phyloP scores from a whole-genome alignment of 2,888 invertebrate genomes.

The Cataglyphis rosenhaueri region DNA sequence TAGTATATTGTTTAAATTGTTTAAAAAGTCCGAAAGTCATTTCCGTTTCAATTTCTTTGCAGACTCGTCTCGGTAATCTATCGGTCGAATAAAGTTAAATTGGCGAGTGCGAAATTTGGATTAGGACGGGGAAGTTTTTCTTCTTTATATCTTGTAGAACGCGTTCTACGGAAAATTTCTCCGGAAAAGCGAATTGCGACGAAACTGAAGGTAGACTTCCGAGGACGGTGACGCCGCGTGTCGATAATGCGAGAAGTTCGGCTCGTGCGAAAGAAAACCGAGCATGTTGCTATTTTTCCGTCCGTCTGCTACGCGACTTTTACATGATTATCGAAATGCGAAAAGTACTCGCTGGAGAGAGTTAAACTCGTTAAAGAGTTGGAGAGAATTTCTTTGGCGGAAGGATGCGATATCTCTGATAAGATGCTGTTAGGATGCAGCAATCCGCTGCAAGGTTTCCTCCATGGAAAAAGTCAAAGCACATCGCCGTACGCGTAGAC shows the following conservation, averaged over 20 bases:
- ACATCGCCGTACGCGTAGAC: neutral
- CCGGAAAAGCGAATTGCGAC: constrained; percentile 44
- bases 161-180: constrained; percentile 20
- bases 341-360: constrained; percentile 11
- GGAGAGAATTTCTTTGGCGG: neutral
- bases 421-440: neutral
- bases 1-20: constrained; percentile 8
- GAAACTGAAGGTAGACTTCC: constrained; percentile 1
- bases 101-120: constrained; percentile 49
- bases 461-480: neutral
- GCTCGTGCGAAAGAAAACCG: neutral
- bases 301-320: neutral
- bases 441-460: constrained; percentile 10
- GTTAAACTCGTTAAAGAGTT: neutral
- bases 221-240: neutral
- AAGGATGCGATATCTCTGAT: constrained; percentile 1
- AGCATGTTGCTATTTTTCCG: neutral
- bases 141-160: constrained; percentile 8
- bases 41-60: neutral
- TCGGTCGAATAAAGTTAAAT: constrained; percentile 56
- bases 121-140: constrained; percentile 29
- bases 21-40: constrained; percentile 11
- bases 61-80: constrained; percentile 5
- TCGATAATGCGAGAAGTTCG: constrained; percentile 58
- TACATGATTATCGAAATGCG: constrained; percentile 46